Percentiles rank a stretch among this genome's conserved stretches.
These are phyloP conservation scores for Anthonomus grandis DNA, from an alignment of 1,140 invertebrate species.

Conservation along the genomic window DNA sequence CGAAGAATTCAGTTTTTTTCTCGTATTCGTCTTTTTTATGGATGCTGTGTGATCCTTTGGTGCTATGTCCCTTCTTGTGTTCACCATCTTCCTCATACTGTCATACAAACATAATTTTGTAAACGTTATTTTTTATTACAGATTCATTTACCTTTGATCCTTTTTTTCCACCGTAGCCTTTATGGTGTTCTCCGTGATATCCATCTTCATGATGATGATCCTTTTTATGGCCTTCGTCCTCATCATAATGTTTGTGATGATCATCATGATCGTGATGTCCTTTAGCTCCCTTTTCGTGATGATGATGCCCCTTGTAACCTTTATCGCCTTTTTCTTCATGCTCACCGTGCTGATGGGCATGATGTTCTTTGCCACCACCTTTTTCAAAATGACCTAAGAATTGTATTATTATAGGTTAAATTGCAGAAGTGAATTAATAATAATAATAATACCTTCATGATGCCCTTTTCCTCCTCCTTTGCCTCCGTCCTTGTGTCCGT, in stretches of 20 bases:
- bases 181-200: slow-evolving; percentile 62
- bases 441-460: not conserved
- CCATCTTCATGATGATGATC: slow-evolving; percentile 64
- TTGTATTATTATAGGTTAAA: too few species aligned
- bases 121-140: not conserved
- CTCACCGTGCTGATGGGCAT: slow-evolving; percentile 55
- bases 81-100: slow-evolving; percentile 62
- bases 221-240: slow-evolving; percentile 62
- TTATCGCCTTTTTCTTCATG: slow-evolving; percentile 58
- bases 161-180: slow-evolving; percentile 61
- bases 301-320: slow-evolving; percentile 56
- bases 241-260: slow-evolving; percentile 59
- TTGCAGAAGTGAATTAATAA: too few species aligned
- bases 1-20: slow-evolving; percentile 70
- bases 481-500: slow-evolving; percentile 10
- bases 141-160: slow-evolving; percentile 42
- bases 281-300: slow-evolving; percentile 62
- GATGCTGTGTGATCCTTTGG: slow-evolving; percentile 68
- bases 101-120: slow-evolving; percentile 13
- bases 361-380: slow-evolving; percentile 52
- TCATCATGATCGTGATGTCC: slow-evolving; percentile 64
- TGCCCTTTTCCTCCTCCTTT: not conserved
- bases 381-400: slow-evolving; percentile 49
- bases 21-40: slow-evolving; percentile 73
- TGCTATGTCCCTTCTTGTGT: slow-evolving; percentile 67